A percentile compares a stretch with the other conserved stretches of the same genome.
These are phyloP conservation scores for Prunella fulvescens DNA, from an alignment of 2,113 vertebrate species.

Conservation along the genomic window DNA sequence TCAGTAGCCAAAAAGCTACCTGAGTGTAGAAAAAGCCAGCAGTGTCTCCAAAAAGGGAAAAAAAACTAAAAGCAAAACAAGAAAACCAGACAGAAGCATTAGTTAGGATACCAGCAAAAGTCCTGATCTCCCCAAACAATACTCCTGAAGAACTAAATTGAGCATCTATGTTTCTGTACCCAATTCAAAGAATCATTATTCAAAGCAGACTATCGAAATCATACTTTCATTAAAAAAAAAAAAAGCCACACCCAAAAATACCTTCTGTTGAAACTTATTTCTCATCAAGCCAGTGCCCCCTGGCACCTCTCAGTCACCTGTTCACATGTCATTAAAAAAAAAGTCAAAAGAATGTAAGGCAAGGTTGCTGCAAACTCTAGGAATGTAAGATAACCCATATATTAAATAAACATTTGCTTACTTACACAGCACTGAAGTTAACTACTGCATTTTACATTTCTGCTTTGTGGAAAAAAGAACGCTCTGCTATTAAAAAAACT, in stretches of 20 bases:
- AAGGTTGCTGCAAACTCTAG: background rate
- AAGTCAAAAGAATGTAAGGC: background rate
- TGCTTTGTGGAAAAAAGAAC: background rate
- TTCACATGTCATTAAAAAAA: background rate
- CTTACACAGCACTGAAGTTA: background rate
- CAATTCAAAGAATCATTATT: background rate
- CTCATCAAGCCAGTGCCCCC: background rate
- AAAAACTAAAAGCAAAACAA: background rate
- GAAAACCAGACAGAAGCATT: background rate
- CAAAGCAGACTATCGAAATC: background rate
- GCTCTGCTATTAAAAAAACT: background rate
- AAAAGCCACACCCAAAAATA: background rate
- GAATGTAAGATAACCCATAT: background rate
- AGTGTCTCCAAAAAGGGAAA: background rate
- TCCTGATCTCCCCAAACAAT: background rate
- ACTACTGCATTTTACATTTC: background rate
- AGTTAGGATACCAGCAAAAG: background rate
- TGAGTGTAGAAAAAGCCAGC: fast-evolving
- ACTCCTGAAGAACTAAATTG: background rate
- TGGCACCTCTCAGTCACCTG: background rate
- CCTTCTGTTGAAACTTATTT: background rate
- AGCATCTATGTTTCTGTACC: background rate
- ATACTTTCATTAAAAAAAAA: background rate
- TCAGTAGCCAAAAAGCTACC: background rate
- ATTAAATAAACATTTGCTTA: background rate